Evolutionary conservation across 1,140 invertebrate species (phyloP).

Genomic region (Prorops nasuta): DNA sequence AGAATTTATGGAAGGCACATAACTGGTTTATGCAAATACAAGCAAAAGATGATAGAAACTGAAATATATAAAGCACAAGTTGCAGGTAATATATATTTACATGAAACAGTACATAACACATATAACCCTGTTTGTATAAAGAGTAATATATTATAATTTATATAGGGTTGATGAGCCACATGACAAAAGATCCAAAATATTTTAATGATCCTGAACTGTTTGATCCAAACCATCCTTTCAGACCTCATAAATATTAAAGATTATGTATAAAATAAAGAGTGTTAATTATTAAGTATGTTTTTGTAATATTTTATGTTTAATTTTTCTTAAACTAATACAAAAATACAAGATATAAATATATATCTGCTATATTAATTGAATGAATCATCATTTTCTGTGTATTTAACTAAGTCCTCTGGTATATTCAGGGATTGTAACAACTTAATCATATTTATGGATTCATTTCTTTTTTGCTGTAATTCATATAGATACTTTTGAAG

Average conservation of each 20-base stretch:
- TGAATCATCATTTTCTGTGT: constrained; percentile 1
- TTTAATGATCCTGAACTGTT: constrained; percentile 83
- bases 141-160: background rate
- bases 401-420: constrained; percentile 5
- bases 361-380: background rate
- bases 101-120: too few species aligned
- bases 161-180: constrained; percentile 71
- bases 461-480: background rate
- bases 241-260: constrained; percentile 73
- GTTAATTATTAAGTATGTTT: constrained; percentile 1
- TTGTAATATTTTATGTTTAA: background rate
- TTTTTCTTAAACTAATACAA: background rate
- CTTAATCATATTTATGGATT: constrained; percentile 2
- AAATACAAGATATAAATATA: background rate
- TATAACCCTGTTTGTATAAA: background rate
- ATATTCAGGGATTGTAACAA: constrained; percentile 12
- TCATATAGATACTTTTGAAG: constrained; percentile 1
- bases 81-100: constrained; percentile 54
- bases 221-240: constrained; percentile 77
- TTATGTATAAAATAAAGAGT: background rate
- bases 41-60: constrained; percentile 69
- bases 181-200: constrained; percentile 74
- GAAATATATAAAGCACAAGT: constrained; percentile 73
- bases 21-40: constrained; percentile 79
- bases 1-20: constrained; percentile 87